Evolutionary conservation across 92 coral and sea anemone species (phyloP).

Genomic region (Palythoa heliodiscus): DNA sequence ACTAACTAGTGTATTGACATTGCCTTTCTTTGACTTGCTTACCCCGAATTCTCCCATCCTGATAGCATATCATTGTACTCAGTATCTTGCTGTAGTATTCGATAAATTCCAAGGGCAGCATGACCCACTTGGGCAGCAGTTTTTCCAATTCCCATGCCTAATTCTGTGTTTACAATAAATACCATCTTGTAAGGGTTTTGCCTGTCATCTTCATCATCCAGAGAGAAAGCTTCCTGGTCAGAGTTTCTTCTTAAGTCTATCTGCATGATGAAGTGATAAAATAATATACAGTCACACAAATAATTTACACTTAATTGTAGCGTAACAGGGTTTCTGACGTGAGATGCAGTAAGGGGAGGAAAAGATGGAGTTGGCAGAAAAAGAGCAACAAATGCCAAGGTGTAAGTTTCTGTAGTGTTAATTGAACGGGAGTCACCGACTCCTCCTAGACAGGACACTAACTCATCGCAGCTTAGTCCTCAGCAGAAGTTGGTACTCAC

Average conservation of each 20-base stretch:
- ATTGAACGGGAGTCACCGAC: no score
- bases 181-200: slow-evolving; percentile 82
- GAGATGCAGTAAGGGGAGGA: no score
- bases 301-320: no score
- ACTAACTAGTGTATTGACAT: no score
- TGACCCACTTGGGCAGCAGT: slow-evolving; percentile 91
- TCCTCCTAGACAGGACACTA: no score
- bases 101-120: slow-evolving; percentile 80
- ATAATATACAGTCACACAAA: not conserved
- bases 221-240: slow-evolving; percentile 50
- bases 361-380: no score
- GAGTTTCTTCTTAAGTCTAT: slow-evolving; percentile 36
- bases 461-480: no score
- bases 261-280: not conserved
- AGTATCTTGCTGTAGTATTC: slow-evolving; percentile 56
- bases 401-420: no score
- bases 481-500: no score
- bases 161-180: slow-evolving; percentile 81
- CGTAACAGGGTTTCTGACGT: no score
- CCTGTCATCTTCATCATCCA: slow-evolving; percentile 32
- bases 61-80: slow-evolving; percentile 56
- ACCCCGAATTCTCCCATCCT: slow-evolving; percentile 89
- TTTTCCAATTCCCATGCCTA: slow-evolving; percentile 91
- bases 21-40: slow-evolving; percentile 6
- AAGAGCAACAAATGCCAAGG: no score